These are phyloP conservation scores for Lampris incognitus DNA, from an alignment of 2,113 vertebrate species.

Conservation along the genomic window DNA sequence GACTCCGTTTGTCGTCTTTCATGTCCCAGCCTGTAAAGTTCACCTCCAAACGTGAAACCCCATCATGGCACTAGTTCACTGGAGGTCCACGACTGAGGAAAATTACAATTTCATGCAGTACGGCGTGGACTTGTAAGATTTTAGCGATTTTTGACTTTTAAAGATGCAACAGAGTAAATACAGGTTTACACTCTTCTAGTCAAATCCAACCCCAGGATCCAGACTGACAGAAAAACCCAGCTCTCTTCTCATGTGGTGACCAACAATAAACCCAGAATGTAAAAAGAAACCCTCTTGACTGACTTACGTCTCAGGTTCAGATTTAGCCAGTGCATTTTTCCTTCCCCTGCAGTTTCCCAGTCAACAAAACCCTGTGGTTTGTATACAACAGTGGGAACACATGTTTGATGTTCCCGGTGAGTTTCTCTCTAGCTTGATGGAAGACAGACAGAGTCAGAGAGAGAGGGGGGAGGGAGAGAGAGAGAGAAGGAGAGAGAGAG, in stretches of 20 bases:
- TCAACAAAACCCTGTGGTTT: constrained; percentile 26
- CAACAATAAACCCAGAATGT: not conserved
- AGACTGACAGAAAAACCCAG: no score
- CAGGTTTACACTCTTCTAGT: not conserved
- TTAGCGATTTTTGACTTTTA: not conserved
- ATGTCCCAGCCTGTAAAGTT: no score
- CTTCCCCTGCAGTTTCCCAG: constrained; percentile 10
- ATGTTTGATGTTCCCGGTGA: constrained; percentile 23
- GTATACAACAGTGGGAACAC: constrained; percentile 24
- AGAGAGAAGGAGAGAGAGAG: not conserved
- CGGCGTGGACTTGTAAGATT: no score
- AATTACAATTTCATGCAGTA: no score
- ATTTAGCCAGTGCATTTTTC: constrained; percentile 4
- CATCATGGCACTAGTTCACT: no score
- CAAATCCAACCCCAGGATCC: not conserved
- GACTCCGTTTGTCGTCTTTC: no score
- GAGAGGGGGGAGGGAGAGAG: not conserved
- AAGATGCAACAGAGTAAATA: not conserved
- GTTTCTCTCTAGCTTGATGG: constrained; percentile 44
- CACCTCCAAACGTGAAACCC: no score
- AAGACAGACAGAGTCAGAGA: constrained; percentile 39
- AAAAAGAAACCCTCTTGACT: not conserved
- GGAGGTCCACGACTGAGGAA: no score
- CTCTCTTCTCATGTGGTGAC: constrained; percentile 2
- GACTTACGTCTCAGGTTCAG: constrained; percentile 18